Conservation (phyloP, 2,797 vertebrate species). For the Enteromius thamalakanensis region DNA sequence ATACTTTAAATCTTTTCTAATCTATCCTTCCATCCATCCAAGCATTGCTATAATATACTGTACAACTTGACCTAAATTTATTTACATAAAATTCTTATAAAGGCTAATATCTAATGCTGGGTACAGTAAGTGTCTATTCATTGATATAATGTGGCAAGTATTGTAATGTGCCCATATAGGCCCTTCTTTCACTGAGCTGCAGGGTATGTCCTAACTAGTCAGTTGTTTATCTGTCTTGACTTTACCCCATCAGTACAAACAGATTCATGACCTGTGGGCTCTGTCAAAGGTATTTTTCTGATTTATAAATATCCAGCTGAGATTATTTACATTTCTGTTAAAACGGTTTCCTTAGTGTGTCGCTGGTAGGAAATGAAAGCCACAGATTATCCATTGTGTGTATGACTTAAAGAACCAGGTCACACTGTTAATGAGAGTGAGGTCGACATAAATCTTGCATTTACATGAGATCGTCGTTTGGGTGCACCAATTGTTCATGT, state of each 20-base stretch:
- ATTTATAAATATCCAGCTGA: background rate
- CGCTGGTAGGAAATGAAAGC: background rate
- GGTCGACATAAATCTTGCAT: conserved; percentile 25
- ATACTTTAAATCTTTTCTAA: background rate
- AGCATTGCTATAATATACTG: background rate
- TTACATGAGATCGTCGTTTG: conserved; percentile 1
- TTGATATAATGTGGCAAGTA: background rate
- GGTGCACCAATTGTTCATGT: conserved; percentile 12
- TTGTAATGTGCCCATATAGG: background rate
- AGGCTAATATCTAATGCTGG: conserved; percentile 4
- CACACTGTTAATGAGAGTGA: conserved; percentile 36
- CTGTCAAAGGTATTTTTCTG: background rate
- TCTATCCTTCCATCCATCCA: background rate
- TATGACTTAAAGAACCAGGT: conserved; percentile 9
- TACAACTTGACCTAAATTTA: conserved; percentile 1
- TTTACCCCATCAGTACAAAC: background rate
- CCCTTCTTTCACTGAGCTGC: conserved; percentile 8
- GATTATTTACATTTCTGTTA: background rate
- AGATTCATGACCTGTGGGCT: background rate
- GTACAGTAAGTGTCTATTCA: background rate
- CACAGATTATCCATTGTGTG: background rate
- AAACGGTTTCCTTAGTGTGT: background rate
- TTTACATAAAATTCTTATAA: background rate
- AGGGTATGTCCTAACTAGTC: background rate
- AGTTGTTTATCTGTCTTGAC: background rate